Evolutionary conservation across 1,140 invertebrate species (phyloP).

Genomic region (Spodoptera litura): DNA sequence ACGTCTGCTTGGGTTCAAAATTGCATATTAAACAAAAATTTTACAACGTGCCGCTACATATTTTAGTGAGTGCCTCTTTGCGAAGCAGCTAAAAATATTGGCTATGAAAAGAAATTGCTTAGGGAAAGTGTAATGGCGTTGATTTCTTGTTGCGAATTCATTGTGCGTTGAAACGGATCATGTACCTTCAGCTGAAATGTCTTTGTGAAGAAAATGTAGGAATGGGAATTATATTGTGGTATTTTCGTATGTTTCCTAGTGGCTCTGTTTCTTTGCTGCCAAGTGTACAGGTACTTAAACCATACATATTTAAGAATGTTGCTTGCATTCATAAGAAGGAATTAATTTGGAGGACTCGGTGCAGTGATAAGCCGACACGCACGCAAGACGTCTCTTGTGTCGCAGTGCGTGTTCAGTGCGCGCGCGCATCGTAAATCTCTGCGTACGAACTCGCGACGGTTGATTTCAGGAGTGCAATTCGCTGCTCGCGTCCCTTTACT

Average conservation of each 20-base stretch:
- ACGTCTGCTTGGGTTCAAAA: conserved; percentile 71
- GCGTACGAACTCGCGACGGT: conserved; percentile 49
- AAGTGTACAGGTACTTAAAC: too few relatives aligned
- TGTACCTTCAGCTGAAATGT: conserved; percentile 57
- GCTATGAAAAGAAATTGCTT: conserved; percentile 81
- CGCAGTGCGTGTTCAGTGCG: conserved; percentile 66
- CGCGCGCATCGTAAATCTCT: conserved; percentile 71
- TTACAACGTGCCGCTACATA: conserved; percentile 69
- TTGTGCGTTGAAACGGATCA: conserved; percentile 79
- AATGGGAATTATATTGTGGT: conserved; percentile 24
- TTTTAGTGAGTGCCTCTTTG: conserved; percentile 68
- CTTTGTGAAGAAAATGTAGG: conserved; percentile 39
- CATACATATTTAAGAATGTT: conserved; percentile 1
- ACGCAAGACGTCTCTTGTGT: conserved; percentile 62
- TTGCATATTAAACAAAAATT: conserved; percentile 82
- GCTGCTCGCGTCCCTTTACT: conserved; percentile 50
- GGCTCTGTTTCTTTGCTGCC: too few relatives aligned
- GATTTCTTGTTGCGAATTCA: conserved; percentile 84
- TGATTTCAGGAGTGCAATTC: conserved; percentile 57
- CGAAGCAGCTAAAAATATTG: conserved; percentile 74
- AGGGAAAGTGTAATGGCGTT: conserved; percentile 77
- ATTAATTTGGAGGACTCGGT: conserved; percentile 74
- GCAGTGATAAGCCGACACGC: conserved; percentile 74
- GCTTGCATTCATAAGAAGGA: conserved; percentile 67
- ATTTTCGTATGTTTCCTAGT: conserved; percentile 28